A percentile compares a stretch with the other conserved stretches of the same genome.
phyloP scores from a whole-genome alignment of 2,888 invertebrate species.

The Copidosoma aretas region DNA sequence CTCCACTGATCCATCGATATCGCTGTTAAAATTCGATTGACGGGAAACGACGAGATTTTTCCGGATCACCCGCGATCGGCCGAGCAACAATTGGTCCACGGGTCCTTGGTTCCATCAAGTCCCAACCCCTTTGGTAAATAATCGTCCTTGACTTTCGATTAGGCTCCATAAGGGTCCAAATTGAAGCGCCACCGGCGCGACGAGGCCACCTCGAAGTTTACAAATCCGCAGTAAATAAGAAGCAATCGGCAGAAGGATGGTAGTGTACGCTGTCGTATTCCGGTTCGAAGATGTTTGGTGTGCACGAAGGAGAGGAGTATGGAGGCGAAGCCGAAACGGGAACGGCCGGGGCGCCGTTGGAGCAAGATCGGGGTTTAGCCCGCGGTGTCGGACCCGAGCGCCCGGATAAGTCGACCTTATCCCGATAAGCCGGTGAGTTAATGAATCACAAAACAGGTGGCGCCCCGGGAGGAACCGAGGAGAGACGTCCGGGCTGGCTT shows the following conservation, averaged over 20 bases:
- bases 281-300: background rate
- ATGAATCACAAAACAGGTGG: slow-evolving; percentile 64
- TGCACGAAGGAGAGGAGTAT: slow-evolving; percentile 24
- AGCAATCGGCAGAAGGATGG: slow-evolving; percentile 5
- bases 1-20: background rate
- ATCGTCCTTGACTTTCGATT: too few species aligned
- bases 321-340: slow-evolving; percentile 48
- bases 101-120: too few species aligned
- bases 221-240: slow-evolving; percentile 36
- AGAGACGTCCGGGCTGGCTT: background rate
- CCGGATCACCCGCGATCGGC: too few species aligned
- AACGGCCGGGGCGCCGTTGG: slow-evolving; percentile 60
- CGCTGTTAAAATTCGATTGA: too few species aligned
- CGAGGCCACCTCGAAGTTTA: slow-evolving; percentile 26
- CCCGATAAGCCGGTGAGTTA: slow-evolving; percentile 64
- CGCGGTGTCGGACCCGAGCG: slow-evolving; percentile 62
- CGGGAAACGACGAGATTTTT: too few species aligned
- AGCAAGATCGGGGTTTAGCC: slow-evolving; percentile 62
- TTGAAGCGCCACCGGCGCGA: background rate
- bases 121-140: background rate
- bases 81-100: too few species aligned
- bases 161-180: background rate
- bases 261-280: too few species aligned
- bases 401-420: slow-evolving; percentile 62
- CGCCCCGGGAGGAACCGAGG: slow-evolving; percentile 45